Evolutionary conservation across 1,140 invertebrate species (phyloP).

Genomic region (Limonius californicus): DNA sequence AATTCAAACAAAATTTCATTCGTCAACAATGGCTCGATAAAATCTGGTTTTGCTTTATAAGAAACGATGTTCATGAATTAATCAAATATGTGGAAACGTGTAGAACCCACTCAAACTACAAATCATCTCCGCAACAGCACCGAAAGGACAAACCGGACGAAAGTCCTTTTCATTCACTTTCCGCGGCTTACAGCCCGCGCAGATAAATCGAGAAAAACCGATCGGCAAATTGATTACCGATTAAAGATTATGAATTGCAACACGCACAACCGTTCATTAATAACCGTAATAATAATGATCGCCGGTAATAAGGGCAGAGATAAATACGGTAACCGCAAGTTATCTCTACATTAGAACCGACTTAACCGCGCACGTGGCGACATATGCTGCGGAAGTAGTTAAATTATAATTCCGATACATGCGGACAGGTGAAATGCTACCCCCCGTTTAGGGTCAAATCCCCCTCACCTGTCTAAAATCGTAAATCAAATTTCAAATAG

Average conservation of each 20-base stretch:
- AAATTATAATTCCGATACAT: constrained; percentile 40
- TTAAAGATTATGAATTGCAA: background rate
- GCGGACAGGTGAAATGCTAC: constrained; percentile 42
- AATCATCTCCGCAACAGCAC: background rate
- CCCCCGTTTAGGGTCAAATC: constrained; percentile 26
- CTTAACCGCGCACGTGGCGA: constrained; percentile 23
- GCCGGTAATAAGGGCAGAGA: background rate
- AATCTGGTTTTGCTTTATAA: background rate
- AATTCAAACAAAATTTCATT: no score
- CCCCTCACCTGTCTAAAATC: constrained; percentile 42
- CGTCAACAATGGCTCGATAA: no score
- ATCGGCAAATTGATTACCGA: background rate
- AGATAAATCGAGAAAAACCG: no score
- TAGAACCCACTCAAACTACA: background rate
- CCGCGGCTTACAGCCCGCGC: background rate
- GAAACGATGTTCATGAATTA: background rate
- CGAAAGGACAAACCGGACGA: background rate
- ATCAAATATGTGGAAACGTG: background rate
- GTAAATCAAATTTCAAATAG: constrained; percentile 50
- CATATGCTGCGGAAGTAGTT: constrained; percentile 43
- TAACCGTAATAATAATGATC: constrained; percentile 10
- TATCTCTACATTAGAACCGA: background rate
- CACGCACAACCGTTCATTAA: background rate
- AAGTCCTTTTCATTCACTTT: background rate
- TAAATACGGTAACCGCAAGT: constrained; percentile 7